phyloP scores from a whole-genome alignment of 2,113 vertebrate species.

The Rhinoptilus africanus region DNA sequence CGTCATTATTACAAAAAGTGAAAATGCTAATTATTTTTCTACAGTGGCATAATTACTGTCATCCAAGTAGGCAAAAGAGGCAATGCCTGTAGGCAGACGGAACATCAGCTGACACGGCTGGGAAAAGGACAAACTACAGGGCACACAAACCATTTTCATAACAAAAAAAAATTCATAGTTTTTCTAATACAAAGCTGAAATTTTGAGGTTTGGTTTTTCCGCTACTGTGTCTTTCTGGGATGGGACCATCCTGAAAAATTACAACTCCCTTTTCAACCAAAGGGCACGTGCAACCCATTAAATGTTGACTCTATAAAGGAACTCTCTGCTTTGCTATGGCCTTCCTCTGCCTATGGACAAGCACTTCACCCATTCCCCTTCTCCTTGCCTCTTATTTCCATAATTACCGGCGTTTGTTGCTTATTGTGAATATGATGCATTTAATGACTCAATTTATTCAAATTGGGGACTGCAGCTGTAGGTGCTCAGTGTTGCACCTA shows the following conservation, averaged over 20 bases:
- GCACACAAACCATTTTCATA: neutral
- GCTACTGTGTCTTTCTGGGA: rapidly evolving
- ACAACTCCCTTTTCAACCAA: neutral
- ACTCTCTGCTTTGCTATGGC: neutral
- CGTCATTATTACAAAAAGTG: rapidly evolving
- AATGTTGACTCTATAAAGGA: neutral
- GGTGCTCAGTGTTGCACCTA: neutral
- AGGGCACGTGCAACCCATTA: neutral
- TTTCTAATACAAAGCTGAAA: neutral
- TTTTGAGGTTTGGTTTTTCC: neutral
- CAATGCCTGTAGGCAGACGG: neutral
- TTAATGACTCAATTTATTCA: neutral
- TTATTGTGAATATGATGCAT: neutral
- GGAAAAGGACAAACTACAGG: neutral
- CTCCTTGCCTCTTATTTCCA: neutral
- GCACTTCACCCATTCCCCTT: neutral
- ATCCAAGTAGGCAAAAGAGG: neutral
- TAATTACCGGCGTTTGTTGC: constrained; percentile 18
- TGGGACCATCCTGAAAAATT: neutral
- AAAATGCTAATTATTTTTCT: neutral
- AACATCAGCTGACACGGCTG: neutral
- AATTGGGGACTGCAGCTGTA: neutral
- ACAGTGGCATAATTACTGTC: neutral
- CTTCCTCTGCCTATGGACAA: neutral
- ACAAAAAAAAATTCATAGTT: rapidly evolving